Percentiles rank a stretch among this genome's conserved stretches.
Evolutionary conservation across 2,797 vertebrate genomes (phyloP).

Genomic region (Arnoldichthys spilopterus): DNA sequence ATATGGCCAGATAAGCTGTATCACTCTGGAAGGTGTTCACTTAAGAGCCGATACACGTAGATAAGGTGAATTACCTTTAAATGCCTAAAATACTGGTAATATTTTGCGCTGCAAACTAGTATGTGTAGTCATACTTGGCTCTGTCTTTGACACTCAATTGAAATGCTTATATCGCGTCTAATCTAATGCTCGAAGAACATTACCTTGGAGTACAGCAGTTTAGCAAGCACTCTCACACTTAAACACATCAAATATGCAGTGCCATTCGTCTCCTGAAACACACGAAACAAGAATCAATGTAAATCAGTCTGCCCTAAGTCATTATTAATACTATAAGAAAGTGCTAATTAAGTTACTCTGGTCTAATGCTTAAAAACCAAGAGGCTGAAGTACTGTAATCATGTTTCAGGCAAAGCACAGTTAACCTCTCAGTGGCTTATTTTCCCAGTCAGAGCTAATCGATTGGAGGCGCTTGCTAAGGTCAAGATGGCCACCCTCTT

Average conservation of each 20-base stretch:
- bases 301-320: conserved; percentile 64
- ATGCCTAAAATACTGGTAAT: not conserved
- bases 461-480: conserved; percentile 83
- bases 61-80: conserved; percentile 6
- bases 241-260: conserved; percentile 62
- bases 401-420: conserved; percentile 77
- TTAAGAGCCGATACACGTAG: not conserved
- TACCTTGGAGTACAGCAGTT: conserved; percentile 61
- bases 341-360: conserved; percentile 69
- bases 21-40: conserved; percentile 24
- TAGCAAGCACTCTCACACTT: conserved; percentile 60
- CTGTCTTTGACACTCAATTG: conserved; percentile 59
- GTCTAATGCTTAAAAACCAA: conserved; percentile 78
- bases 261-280: conserved; percentile 60
- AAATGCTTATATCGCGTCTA: conserved; percentile 58
- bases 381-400: conserved; percentile 76
- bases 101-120: conserved; percentile 32
- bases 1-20: not conserved
- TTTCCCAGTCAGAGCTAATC: conserved; percentile 82
- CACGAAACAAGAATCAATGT: conserved; percentile 64
- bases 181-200: conserved; percentile 57
- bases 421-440: conserved; percentile 83
- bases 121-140: conserved; percentile 46
- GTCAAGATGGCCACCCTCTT: conserved; percentile 85
- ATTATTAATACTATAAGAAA: conserved; percentile 65